Conservation (phyloP, 2,888 invertebrate genomes). For the Macropis europaea region DNA sequence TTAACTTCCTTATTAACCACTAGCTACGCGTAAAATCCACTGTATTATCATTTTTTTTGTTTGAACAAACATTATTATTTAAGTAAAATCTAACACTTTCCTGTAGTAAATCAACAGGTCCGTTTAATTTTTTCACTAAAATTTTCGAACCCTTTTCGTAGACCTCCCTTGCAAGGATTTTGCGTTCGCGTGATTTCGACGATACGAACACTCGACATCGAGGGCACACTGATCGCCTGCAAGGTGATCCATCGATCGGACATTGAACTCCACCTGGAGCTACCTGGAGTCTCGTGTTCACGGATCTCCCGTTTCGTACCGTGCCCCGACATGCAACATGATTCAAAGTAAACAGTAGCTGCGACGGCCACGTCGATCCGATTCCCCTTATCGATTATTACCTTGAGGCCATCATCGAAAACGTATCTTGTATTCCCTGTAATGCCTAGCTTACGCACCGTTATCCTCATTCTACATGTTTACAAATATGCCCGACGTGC, state of each 20-base stretch:
- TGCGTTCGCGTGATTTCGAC: conserved; percentile 1
- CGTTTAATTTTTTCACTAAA: too few species aligned
- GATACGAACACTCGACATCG: not conserved
- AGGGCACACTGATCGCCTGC: conserved; percentile 45
- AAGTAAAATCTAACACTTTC: too few species aligned
- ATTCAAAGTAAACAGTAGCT: conserved; percentile 21
- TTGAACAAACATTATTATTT: too few species aligned
- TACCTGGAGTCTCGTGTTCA: conserved; percentile 53
- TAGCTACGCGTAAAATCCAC: too few species aligned
- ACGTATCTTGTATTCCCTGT: conserved; percentile 7
- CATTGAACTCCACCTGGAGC: conserved; percentile 54
- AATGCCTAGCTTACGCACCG: not conserved
- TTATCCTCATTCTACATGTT: conserved; percentile 1
- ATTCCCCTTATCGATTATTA: conserved; percentile 30
- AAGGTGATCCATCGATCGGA: conserved; percentile 60
- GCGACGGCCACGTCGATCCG: not conserved
- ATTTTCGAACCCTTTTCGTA: too few species aligned
- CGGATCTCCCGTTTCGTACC: conserved; percentile 49
- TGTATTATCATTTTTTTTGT: too few species aligned
- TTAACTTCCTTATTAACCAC: too few species aligned
- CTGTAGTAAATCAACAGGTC: too few species aligned
- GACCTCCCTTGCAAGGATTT: not conserved
- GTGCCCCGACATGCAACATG: conserved; percentile 11
- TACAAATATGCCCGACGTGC: not conserved
- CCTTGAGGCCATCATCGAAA: conserved; percentile 7